phyloP scores from a whole-genome alignment of 2,797 vertebrate genomes.

The Crypturellus tataupa region DNA sequence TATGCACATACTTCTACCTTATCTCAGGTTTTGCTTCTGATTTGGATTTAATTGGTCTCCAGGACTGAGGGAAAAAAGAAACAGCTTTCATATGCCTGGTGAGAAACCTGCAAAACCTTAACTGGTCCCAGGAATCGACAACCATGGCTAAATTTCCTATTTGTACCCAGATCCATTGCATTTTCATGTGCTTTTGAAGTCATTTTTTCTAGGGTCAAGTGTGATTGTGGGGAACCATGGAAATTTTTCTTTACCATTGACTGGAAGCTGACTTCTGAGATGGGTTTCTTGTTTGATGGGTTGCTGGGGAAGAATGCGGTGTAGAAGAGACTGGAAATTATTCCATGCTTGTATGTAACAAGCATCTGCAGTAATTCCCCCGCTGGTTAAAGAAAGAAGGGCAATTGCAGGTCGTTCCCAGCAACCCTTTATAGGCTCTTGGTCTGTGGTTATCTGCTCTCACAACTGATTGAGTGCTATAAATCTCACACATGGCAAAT shows the following conservation, averaged over 20 bases:
- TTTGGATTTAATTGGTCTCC: conserved; percentile 3
- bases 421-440: background rate
- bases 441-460: background rate
- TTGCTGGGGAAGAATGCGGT: background rate
- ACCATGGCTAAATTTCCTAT: background rate
- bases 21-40: conserved; percentile 4
- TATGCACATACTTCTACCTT: background rate
- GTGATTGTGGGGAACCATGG: background rate
- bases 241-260: background rate
- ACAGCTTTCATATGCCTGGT: background rate
- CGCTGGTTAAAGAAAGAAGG: background rate
- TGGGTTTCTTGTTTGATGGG: background rate
- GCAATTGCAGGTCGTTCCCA: background rate
- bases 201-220: background rate
- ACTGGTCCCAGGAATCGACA: background rate
- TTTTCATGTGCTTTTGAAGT: conserved; percentile 15
- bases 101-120: conserved; percentile 4
- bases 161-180: background rate
- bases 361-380: background rate
- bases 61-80: background rate
- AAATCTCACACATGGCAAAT: background rate
- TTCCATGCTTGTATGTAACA: background rate
- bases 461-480: background rate
- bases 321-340: background rate
- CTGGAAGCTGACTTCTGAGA: conserved; percentile 1